These are phyloP conservation scores for Cantharis lateralis DNA, from an alignment of 2,888 invertebrate species.

Conservation along the genomic window DNA sequence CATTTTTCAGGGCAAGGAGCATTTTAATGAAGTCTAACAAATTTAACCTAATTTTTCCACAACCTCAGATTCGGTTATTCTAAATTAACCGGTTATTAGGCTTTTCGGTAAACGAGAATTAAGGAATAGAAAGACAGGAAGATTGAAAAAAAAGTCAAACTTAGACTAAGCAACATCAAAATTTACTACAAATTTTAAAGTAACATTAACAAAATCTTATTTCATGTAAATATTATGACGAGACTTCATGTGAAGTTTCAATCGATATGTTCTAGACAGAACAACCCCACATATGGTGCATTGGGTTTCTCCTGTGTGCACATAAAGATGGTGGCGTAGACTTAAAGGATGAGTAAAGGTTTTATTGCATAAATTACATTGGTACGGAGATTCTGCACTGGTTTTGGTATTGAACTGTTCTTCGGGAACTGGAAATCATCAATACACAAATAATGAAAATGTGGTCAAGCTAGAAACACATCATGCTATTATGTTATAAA, in stretches of 20 bases:
- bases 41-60: too few species aligned
- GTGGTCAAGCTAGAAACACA: not conserved
- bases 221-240: not conserved
- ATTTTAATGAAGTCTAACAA: too few species aligned
- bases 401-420: not conserved
- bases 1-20: too few species aligned
- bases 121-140: not conserved
- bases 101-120: slow-evolving; percentile 43
- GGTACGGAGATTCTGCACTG: not conserved
- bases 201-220: not conserved
- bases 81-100: too few species aligned
- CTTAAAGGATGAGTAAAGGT: slow-evolving; percentile 4
- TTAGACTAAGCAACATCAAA: not conserved
- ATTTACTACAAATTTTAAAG: not conserved
- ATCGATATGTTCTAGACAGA: not conserved
- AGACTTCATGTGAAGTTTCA: not conserved
- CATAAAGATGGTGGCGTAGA: slow-evolving; percentile 2
- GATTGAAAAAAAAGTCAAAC: not conserved
- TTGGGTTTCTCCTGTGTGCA: not conserved
- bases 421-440: not conserved
- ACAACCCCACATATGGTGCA: slow-evolving; percentile 1
- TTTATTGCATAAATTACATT: not conserved
- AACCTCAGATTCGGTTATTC: too few species aligned
- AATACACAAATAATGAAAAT: not conserved
- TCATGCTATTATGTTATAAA: not conserved